These are phyloP conservation scores for Acanthurus tractus DNA, from an alignment of 2,797 vertebrate genomes.

Conservation along the genomic window DNA sequence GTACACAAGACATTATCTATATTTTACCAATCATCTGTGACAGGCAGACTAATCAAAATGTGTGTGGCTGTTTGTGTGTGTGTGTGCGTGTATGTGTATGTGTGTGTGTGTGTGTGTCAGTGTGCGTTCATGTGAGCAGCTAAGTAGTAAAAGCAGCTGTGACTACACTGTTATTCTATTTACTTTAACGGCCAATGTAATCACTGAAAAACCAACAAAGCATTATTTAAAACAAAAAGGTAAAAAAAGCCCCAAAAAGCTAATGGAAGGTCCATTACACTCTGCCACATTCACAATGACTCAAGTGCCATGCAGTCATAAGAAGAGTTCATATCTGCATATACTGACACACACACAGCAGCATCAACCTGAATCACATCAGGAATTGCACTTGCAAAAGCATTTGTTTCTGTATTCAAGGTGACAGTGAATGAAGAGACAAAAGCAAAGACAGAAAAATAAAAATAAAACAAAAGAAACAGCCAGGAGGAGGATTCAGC, in stretches of 20 bases:
- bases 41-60: slow-evolving; percentile 45
- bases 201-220: neutral
- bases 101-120: slow-evolving; percentile 26
- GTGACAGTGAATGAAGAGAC: neutral
- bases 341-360: too few species aligned
- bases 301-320: too few species aligned
- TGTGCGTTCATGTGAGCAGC: slow-evolving; percentile 13
- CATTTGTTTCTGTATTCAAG: neutral
- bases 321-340: too few species aligned
- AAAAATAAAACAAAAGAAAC: neutral
- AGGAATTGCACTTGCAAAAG: neutral
- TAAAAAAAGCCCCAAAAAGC: neutral
- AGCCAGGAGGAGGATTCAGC: neutral
- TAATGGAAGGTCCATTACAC: too few species aligned
- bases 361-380: too few species aligned
- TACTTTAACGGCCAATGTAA: neutral
- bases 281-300: too few species aligned
- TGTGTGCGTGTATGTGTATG: slow-evolving; percentile 23
- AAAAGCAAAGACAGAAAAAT: neutral
- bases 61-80: slow-evolving; percentile 25
- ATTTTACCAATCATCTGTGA: slow-evolving; percentile 38
- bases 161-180: slow-evolving; percentile 22
- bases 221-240: neutral
- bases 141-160: neutral
- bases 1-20: slow-evolving; percentile 49